Base-by-base conservation (phyloP, 2,888 invertebrate species). In the Torymus tubicola region DNA sequence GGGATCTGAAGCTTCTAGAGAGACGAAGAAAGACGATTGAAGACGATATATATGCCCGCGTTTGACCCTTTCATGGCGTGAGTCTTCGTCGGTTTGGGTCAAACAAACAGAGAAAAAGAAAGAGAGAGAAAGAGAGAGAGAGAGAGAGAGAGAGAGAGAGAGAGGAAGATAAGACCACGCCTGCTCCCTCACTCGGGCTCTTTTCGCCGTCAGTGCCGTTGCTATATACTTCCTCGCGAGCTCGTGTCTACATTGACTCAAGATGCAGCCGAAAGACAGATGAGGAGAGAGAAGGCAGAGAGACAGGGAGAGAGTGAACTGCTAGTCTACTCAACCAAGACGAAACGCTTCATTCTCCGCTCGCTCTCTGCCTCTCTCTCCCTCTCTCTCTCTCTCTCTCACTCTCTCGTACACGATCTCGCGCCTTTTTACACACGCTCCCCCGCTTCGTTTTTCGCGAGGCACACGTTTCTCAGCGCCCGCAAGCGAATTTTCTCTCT, bases 31-130 rank as follows among this genome's bases (percentile, higher is more conserved):
- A 76, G 64, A 74, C 50, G 21, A 10, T 14, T 8, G 16, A 42
- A 42, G 60, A 42, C 11, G n/a, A 58, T 42, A 58, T 31, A 14
- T n/a, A n/a, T n/a, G n/a, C n/a, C 12, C 13, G 53, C 18, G 42
- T 55, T 64, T 73, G 64, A 86, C 84, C 86, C 85, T 86, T 87
- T 86, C 84, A 85, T 85, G 86, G 12, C 72, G 63, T 42, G 50
- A 61, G 31, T 42, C 85, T 85, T 84, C 24, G 55, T 21, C 61
- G 21, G 21, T n/a, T 60, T 60, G 55, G 50, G 60, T 21, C 58
- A 75, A 60, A 67, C 55, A 14, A 82, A 42, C 42, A 24, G 21
- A 14, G 31, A 18, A 16, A n/a, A n/a, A 16, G 12, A n/a, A 4
- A 60, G 13, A 60, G 53, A 24, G 14, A 63, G 3, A 57, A 55